These are phyloP conservation scores for Eptesicus fuscus DNA, from an alignment of 2,113 vertebrate genomes.

Conservation along the genomic window DNA sequence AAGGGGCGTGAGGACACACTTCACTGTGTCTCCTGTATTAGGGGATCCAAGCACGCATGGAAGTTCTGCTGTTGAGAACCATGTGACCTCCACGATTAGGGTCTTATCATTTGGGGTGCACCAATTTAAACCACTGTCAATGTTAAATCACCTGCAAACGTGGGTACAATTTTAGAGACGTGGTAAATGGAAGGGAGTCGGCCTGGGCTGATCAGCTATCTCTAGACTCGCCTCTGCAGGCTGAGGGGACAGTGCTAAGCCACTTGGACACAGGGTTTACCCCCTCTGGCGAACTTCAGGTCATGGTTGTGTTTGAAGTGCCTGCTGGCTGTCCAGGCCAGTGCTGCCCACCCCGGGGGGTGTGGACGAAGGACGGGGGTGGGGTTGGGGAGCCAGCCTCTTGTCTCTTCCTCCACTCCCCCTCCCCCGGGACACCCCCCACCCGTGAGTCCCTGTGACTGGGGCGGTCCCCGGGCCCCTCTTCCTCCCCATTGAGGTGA, in stretches of 20 bases:
- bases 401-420: background rate
- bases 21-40: background rate
- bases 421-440: rapidly evolving
- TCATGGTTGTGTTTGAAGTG: background rate
- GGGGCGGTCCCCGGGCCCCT: background rate
- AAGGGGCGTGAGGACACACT: rapidly evolving
- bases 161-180: background rate
- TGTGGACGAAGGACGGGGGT: rapidly evolving
- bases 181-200: background rate
- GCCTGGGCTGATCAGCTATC: too few species aligned
- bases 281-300: background rate
- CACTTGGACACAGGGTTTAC: background rate
- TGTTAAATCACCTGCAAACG: background rate
- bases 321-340: background rate
- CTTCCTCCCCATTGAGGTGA: too few species aligned
- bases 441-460: background rate
- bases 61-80: background rate
- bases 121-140: background rate
- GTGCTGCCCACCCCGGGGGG: rapidly evolving
- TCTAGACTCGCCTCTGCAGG: background rate
- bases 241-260: background rate
- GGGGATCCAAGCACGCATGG: background rate
- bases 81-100: rapidly evolving
- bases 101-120: background rate
- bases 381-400: rapidly evolving